Evolutionary conservation across 2,113 vertebrate genomes (phyloP).

Genomic region (Notechis scutatus): DNA sequence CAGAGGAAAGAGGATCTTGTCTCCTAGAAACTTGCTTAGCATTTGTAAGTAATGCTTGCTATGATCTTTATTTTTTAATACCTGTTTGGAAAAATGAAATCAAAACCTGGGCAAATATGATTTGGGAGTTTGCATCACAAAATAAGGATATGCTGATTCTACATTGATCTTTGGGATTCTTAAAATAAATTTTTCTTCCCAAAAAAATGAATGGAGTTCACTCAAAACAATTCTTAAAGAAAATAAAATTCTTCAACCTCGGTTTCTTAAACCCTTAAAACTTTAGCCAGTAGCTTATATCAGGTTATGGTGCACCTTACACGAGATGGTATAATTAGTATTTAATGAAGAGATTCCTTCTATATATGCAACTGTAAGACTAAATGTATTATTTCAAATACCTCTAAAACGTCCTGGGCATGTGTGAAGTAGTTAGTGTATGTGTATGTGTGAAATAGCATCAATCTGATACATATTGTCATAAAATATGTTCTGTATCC

Average conservation of each 20-base stretch:
- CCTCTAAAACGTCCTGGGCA: neutral
- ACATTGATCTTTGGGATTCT: neutral
- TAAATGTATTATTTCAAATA: neutral
- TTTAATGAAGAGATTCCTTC: neutral
- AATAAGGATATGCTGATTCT: neutral
- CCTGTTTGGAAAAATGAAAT: neutral
- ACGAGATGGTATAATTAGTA: neutral
- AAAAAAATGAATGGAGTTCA: neutral
- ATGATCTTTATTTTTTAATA: neutral
- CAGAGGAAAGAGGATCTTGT: conserved; percentile 7
- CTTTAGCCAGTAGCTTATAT: neutral
- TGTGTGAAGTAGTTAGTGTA: neutral
- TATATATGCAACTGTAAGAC: neutral
- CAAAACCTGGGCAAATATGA: neutral
- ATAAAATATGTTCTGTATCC: neutral
- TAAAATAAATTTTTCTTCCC: neutral
- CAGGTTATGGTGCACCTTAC: neutral
- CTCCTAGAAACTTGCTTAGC: conserved; percentile 16
- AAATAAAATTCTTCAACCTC: neutral
- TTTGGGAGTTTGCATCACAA: conserved; percentile 15
- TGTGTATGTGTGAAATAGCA: neutral
- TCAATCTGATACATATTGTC: neutral
- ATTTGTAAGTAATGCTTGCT: neutral
- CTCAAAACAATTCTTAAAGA: conserved; percentile 10
- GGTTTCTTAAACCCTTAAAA: neutral